Evolutionary conservation across 2,888 invertebrate genomes (phyloP).

Genomic region (Abrostola triplasia): DNA sequence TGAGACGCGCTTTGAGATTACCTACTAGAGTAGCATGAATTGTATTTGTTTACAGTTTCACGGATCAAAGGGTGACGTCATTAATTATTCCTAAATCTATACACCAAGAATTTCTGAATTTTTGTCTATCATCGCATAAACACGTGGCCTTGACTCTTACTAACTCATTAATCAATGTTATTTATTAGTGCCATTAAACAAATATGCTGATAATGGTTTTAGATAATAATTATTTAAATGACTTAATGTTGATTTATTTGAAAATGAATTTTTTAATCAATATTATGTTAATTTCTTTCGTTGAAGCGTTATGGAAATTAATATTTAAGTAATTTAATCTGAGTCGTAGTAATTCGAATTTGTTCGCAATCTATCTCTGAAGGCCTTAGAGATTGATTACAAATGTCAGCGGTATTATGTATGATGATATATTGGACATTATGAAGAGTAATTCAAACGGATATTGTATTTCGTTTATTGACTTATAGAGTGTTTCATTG

Average conservation of each 20-base stretch:
- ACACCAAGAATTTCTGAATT: background rate
- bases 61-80: no score
- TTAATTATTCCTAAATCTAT: no score
- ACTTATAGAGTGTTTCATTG: background rate
- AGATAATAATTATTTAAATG: background rate
- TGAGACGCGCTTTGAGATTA: no score
- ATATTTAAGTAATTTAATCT: no score
- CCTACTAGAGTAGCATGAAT: no score
- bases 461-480: background rate
- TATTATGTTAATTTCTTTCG: no score
- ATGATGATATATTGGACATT: conserved; percentile 48
- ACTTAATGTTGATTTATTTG: background rate
- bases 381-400: conserved; percentile 28
- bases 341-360: conserved; percentile 28
- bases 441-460: conserved; percentile 38
- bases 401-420: conserved; percentile 24
- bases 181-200: background rate
- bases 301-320: no score
- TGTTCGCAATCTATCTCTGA: conserved; percentile 29
- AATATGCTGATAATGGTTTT: background rate
- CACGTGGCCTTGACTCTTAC: background rate
- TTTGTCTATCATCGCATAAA: background rate
- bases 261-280: no score
- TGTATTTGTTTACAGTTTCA: no score
- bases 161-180: background rate